Evolutionary conservation across 2,113 vertebrate genomes (phyloP).

Genomic region (Craseonycteris thonglongyai): DNA sequence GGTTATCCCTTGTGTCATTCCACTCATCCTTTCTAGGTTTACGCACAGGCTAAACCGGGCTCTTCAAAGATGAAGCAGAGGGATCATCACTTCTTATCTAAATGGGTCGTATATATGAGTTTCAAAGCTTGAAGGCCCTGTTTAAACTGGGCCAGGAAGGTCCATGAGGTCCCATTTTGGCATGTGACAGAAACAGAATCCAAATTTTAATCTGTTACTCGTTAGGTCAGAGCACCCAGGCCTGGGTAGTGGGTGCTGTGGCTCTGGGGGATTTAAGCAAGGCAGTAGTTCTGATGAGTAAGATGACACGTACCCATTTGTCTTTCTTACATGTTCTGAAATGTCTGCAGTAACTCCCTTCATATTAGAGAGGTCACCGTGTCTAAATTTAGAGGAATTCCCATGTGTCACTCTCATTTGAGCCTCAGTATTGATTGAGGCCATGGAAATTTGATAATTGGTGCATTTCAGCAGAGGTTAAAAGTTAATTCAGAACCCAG

Average conservation of each 20-base stretch:
- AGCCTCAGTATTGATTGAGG: background rate
- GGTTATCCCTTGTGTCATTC: background rate
- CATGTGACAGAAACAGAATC: conserved; percentile 25
- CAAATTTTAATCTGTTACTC: background rate
- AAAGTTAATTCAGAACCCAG: background rate
- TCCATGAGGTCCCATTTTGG: background rate
- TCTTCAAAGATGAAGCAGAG: background rate
- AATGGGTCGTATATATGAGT: background rate
- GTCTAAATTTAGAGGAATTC: background rate
- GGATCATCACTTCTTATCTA: conserved; percentile 20
- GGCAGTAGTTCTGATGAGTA: background rate
- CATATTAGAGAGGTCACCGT: background rate
- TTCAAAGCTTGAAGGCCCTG: background rate
- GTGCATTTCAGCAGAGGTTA: background rate
- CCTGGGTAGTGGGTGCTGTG: background rate
- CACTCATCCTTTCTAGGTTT: conserved; percentile 12
- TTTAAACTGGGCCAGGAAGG: background rate
- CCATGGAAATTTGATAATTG: background rate
- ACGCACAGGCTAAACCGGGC: conserved; percentile 4
- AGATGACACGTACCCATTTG: background rate
- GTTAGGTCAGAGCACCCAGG: background rate
- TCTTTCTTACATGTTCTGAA: background rate
- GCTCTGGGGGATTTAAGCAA: background rate
- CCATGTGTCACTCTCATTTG: background rate
- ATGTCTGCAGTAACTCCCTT: background rate